Conservation (phyloP, 1,140 invertebrate genomes). For the Drosophila prosaltans region DNA sequence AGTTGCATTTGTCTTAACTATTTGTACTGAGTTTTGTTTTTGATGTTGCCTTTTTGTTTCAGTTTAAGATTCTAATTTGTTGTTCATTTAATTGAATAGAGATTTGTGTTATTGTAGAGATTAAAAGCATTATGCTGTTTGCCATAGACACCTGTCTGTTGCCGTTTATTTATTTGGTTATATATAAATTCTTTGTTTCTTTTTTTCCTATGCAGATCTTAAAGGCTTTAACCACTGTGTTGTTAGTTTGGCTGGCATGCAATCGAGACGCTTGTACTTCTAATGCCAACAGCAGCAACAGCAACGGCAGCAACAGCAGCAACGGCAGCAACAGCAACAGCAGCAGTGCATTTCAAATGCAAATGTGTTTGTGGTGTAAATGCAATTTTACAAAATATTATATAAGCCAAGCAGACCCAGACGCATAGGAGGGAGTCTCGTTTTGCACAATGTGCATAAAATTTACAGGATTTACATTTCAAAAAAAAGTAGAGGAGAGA, state of each 20-base stretch:
- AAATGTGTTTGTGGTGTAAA: slow-evolving; percentile 82
- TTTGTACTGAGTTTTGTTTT: background rate
- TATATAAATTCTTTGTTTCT: background rate
- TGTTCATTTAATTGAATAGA: slow-evolving; percentile 7
- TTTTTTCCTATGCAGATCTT: background rate
- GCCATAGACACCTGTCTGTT: background rate
- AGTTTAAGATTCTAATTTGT: background rate
- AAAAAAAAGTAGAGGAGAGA: slow-evolving; percentile 59
- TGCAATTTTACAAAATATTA: slow-evolving; percentile 82
- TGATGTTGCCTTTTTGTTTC: no score
- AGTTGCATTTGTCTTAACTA: background rate
- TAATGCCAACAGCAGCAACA: slow-evolving; percentile 41
- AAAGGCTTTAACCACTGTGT: slow-evolving; percentile 18
- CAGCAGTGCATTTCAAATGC: slow-evolving; percentile 71
- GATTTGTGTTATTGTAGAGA: background rate
- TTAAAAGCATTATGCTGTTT: slow-evolving; percentile 1
- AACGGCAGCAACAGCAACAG: slow-evolving; percentile 21
- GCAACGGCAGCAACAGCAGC: slow-evolving; percentile 15
- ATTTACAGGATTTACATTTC: slow-evolving; percentile 79
- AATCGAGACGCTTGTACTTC: slow-evolving; percentile 65
- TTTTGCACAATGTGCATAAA: slow-evolving; percentile 71
- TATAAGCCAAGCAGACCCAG: slow-evolving; percentile 61
- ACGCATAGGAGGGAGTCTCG: slow-evolving; percentile 15
- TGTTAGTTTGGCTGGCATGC: slow-evolving; percentile 41
- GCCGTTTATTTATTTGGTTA: background rate